Conservation (phyloP, 1,140 invertebrate species). For the Drosophila asahinai region DNA sequence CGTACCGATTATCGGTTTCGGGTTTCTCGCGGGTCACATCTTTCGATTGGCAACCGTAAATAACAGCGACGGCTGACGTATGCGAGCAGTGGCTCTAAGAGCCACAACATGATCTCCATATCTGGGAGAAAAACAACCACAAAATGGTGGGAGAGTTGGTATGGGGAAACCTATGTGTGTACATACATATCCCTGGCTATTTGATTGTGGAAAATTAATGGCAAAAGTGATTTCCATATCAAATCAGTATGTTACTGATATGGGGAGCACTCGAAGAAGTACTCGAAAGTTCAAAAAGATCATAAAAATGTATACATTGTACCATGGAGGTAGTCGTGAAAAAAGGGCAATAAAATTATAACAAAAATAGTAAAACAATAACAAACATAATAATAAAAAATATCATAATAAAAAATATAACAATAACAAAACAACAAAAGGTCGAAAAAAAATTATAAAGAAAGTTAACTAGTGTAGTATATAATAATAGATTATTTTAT, state of each 20-base stretch:
- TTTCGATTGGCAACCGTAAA: slow-evolving; percentile 45
- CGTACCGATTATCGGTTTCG: slow-evolving; percentile 60
- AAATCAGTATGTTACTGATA: slow-evolving; percentile 22
- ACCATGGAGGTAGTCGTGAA: background rate
- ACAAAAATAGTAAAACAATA: no score
- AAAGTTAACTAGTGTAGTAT: no score
- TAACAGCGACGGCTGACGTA: slow-evolving; percentile 42
- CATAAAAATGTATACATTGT: slow-evolving; percentile 15
- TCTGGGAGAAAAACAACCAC: slow-evolving; percentile 37
- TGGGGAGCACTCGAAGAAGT: background rate
- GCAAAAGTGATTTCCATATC: slow-evolving; percentile 42
- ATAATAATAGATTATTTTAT: no score
- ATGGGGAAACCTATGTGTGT: background rate
- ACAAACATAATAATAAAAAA: no score
- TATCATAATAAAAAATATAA: no score
- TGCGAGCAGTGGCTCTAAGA: slow-evolving; percentile 2
- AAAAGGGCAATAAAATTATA: no score
- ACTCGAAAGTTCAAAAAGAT: slow-evolving; percentile 21
- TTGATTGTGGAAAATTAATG: slow-evolving; percentile 5
- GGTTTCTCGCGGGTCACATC: slow-evolving; percentile 67
- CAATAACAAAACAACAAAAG: no score
- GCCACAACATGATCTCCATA: slow-evolving; percentile 26
- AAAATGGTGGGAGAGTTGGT: slow-evolving; percentile 7
- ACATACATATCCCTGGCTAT: background rate
- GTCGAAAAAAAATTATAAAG: no score